Percentiles rank a stretch among this genome's conserved stretches.
phyloP scores from a whole-genome alignment of 2,888 invertebrate species.

The Therioaphis trifolii region DNA sequence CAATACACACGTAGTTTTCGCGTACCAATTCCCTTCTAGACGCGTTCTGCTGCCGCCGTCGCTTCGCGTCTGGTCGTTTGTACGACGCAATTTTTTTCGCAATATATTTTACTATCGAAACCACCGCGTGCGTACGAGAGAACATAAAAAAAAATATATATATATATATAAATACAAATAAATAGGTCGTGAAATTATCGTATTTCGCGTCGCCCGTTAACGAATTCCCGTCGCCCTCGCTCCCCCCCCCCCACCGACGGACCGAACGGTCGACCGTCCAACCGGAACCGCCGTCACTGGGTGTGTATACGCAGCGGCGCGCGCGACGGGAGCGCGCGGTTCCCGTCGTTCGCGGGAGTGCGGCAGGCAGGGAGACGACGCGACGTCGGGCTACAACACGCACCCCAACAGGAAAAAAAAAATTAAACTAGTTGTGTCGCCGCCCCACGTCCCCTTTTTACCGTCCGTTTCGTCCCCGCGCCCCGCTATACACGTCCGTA shows the following conservation, averaged over 20 bases:
- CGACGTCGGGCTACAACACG: neutral
- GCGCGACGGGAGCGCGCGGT: neutral
- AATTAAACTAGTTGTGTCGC: neutral
- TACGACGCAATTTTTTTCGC: no score
- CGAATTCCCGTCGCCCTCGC: constrained; percentile 9
- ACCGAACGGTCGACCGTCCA: neutral
- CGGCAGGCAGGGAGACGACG: neutral
- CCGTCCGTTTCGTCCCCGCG: neutral
- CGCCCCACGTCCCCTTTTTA: neutral
- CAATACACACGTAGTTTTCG: no score
- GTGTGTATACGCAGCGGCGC: neutral
- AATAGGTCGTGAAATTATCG: neutral
- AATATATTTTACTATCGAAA: no score
- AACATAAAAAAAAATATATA: no score
- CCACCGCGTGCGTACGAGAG: no score
- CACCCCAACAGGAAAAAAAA: neutral
- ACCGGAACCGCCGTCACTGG: no score
- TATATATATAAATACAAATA: neutral
- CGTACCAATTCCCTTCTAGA: no score
- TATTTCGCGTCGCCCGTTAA: constrained; percentile 37
- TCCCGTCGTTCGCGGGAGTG: neutral
- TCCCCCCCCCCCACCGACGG: neutral
- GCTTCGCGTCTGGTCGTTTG: no score
- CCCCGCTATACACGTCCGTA: neutral
- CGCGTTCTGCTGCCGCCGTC: no score